These are phyloP conservation scores for Lepeophtheirus salmonis DNA, from an alignment of 1,140 invertebrate genomes.

Conservation along the genomic window DNA sequence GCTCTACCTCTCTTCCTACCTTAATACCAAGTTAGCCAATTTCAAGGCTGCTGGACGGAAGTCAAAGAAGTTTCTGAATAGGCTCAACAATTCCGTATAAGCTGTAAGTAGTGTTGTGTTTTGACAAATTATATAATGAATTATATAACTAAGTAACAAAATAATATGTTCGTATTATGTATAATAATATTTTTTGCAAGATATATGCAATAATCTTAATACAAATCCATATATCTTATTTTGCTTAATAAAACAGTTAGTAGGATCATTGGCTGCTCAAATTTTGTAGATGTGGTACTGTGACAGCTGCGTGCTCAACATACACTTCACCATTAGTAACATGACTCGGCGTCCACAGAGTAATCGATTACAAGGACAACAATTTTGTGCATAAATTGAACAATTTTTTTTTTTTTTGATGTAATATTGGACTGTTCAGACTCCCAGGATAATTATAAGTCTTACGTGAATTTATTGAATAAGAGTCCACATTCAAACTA, in stretches of 20 bases:
- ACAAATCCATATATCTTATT: conserved; percentile 20
- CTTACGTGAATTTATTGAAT: conserved; percentile 30
- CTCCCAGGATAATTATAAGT: conserved; percentile 32
- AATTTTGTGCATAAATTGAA: too few species aligned
- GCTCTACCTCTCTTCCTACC: too few species aligned
- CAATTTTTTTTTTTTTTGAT: too few species aligned
- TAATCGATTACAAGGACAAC: conserved; percentile 69
- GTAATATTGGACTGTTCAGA: conserved; percentile 67
- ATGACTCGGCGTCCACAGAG: conserved; percentile 45
- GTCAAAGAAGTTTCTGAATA: too few species aligned
- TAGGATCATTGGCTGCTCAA: conserved; percentile 59
- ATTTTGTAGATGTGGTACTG: conserved; percentile 53
- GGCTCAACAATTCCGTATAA: too few species aligned
- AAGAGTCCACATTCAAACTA: conserved; percentile 50
- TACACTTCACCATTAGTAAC: conserved; percentile 47
- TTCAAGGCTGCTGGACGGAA: too few species aligned
- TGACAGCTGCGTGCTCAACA: conserved; percentile 46
- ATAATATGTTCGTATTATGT: too few species aligned
- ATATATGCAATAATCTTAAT: conserved; percentile 4
- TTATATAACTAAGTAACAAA: too few species aligned
- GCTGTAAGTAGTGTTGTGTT: too few species aligned
- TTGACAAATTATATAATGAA: too few species aligned
- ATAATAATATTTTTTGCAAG: too few species aligned
- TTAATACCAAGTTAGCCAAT: too few species aligned
- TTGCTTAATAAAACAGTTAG: conserved; percentile 46